phyloP scores from a whole-genome alignment of 2,888 invertebrate genomes.

The Sepioteuthis lessoniana region DNA sequence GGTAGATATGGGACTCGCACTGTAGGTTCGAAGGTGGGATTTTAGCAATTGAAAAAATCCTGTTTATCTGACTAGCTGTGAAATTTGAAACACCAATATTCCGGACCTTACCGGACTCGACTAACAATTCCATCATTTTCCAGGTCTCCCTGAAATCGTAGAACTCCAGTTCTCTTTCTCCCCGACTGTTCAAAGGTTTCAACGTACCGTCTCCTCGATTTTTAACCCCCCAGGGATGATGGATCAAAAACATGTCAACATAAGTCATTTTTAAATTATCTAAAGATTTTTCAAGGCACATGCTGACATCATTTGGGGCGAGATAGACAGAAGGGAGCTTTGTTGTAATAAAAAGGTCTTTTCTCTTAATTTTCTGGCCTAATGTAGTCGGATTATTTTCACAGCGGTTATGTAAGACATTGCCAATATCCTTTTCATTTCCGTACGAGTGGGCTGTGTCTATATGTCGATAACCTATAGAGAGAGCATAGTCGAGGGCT shows the following conservation, averaged over 20 bases:
- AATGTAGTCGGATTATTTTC: slow-evolving; percentile 38
- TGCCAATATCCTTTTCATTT: slow-evolving; percentile 64
- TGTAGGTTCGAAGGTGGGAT: slow-evolving; percentile 64
- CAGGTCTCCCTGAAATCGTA: slow-evolving; percentile 62
- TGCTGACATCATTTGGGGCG: slow-evolving; percentile 54
- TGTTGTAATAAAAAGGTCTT: slow-evolving; percentile 64
- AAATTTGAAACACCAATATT: slow-evolving; percentile 68
- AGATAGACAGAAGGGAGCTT: slow-evolving; percentile 60
- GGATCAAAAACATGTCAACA: slow-evolving; percentile 66
- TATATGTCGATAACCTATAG: slow-evolving; percentile 62
- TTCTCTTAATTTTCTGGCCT: slow-evolving; percentile 54
- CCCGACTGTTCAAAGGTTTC: slow-evolving; percentile 53
- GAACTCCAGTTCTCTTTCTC: slow-evolving; percentile 54
- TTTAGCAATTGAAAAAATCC: slow-evolving; percentile 56
- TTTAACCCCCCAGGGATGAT: slow-evolving; percentile 64
- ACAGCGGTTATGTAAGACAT: slow-evolving; percentile 56
- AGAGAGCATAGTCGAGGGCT: slow-evolving; percentile 60
- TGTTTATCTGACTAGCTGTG: slow-evolving; percentile 59
- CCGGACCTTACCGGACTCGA: slow-evolving; percentile 55
- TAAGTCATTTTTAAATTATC: slow-evolving; percentile 61
- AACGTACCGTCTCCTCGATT: slow-evolving; percentile 58
- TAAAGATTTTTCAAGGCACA: slow-evolving; percentile 59
- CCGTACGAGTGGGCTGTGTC: slow-evolving; percentile 64
- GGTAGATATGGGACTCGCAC: slow-evolving; percentile 65
- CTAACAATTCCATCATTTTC: slow-evolving; percentile 60